Evolutionary conservation across 2,113 vertebrate species (phyloP).

Genomic region (Podarcis cretensis): DNA sequence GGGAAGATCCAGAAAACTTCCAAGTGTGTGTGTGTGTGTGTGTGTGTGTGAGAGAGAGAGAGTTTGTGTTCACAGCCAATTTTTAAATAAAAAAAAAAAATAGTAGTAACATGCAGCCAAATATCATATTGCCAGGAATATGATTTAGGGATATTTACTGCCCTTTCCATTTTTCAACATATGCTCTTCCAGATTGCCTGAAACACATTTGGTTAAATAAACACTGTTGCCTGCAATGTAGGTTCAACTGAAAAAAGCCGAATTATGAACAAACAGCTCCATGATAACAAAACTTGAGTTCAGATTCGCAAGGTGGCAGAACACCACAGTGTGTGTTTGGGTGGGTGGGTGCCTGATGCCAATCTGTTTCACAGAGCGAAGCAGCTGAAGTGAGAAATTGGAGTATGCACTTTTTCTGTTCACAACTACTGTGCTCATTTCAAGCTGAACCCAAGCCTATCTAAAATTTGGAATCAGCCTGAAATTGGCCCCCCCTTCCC

Average conservation of each 20-base stretch:
- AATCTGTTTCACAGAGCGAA: background rate
- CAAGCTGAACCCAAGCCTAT: background rate
- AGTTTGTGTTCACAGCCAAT: background rate
- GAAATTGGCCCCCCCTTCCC: background rate
- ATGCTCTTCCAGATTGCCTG: constrained; percentile 58
- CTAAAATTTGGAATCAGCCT: background rate
- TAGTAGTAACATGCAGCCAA: constrained; percentile 54
- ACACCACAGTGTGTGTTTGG: no score
- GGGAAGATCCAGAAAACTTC: constrained; percentile 47
- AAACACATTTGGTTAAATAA: constrained; percentile 53
- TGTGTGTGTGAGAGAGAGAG: no score
- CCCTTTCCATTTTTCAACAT: constrained; percentile 54
- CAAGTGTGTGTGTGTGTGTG: background rate
- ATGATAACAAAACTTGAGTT: constrained; percentile 2
- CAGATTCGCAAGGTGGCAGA: background rate
- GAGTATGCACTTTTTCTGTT: background rate
- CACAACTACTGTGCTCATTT: no score
- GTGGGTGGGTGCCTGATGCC: no score
- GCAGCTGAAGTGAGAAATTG: background rate
- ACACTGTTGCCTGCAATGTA: constrained; percentile 48
- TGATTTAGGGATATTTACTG: constrained; percentile 50
- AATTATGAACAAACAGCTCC: constrained; percentile 44
- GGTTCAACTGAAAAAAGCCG: constrained; percentile 38
- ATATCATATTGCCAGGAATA: constrained; percentile 52
- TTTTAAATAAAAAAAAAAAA: background rate